phyloP scores from a whole-genome alignment of 2,797 vertebrate species.

The Phalanger gymnotis region DNA sequence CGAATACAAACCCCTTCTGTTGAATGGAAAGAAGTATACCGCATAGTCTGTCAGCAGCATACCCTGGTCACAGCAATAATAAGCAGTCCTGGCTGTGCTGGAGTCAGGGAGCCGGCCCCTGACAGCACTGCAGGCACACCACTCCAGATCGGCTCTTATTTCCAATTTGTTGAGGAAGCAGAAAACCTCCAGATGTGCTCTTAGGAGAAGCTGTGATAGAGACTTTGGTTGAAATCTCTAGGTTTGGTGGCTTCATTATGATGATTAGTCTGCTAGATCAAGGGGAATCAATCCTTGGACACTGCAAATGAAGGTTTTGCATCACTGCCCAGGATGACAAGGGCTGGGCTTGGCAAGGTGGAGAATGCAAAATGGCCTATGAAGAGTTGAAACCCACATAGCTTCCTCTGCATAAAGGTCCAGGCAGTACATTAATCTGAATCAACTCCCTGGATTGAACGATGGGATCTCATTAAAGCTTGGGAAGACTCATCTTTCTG shows the following conservation, averaged over 20 bases:
- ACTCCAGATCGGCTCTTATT: neutral
- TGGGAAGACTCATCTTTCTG: neutral
- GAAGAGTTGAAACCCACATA: neutral
- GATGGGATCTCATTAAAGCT: neutral
- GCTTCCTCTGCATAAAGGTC: neutral
- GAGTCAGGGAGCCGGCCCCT: constrained; percentile 1
- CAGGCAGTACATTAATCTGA: neutral
- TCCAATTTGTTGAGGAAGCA: constrained; percentile 19
- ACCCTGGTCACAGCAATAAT: neutral
- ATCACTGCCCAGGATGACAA: neutral
- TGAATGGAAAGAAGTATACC: neutral
- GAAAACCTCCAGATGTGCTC: constrained; percentile 7
- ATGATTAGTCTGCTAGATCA: constrained; percentile 8
- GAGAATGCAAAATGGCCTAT: neutral
- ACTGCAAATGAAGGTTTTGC: neutral
- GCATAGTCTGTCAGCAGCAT: neutral
- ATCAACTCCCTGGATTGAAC: constrained; percentile 26
- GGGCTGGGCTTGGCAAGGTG: neutral
- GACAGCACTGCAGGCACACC: neutral
- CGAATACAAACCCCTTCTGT: neutral
- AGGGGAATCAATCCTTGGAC: neutral
- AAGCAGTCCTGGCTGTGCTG: neutral
- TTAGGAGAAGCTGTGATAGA: constrained; percentile 18
- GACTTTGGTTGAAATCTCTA: constrained; percentile 4
- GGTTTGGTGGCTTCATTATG: neutral